phyloP scores from a whole-genome alignment of 2,113 vertebrate genomes.

The Lepus timidus region DNA sequence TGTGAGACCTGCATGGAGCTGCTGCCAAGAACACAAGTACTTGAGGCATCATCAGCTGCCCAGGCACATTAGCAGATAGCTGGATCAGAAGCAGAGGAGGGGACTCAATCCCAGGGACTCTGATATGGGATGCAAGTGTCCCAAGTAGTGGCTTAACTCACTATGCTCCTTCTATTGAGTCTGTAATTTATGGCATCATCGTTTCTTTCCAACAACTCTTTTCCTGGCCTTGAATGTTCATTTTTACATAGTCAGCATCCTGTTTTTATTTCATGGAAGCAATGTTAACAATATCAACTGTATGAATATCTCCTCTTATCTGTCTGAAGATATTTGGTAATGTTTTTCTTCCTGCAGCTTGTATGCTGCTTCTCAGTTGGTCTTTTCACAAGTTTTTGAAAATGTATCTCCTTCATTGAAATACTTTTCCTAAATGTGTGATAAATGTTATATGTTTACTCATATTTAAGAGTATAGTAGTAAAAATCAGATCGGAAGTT shows the following conservation, averaged over 20 bases:
- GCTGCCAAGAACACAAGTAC: no score
- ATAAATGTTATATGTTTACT: not conserved
- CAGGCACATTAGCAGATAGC: no score
- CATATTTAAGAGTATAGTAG: not conserved
- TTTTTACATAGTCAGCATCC: not conserved
- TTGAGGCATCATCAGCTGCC: no score
- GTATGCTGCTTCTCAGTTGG: not conserved
- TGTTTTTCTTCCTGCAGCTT: not conserved
- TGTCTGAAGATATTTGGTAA: not conserved
- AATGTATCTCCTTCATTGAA: not conserved
- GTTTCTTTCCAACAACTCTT: conserved; percentile 18
- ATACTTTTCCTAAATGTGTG: not conserved
- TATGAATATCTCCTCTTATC: not conserved
- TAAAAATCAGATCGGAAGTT: not conserved
- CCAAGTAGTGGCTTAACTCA: no score
- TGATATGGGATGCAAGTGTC: no score
- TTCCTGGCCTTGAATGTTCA: not conserved
- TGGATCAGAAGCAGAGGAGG: no score
- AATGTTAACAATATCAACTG: not conserved
- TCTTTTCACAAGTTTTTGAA: not conserved
- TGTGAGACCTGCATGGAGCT: no score
- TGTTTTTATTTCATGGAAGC: not conserved
- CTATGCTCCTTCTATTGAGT: not conserved
- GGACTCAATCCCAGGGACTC: no score
- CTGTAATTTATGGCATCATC: not conserved